Percentiles rank a stretch among this genome's conserved stretches.
phyloP scores from a whole-genome alignment of 2,888 invertebrate species.

The Noctua fimbriata region DNA sequence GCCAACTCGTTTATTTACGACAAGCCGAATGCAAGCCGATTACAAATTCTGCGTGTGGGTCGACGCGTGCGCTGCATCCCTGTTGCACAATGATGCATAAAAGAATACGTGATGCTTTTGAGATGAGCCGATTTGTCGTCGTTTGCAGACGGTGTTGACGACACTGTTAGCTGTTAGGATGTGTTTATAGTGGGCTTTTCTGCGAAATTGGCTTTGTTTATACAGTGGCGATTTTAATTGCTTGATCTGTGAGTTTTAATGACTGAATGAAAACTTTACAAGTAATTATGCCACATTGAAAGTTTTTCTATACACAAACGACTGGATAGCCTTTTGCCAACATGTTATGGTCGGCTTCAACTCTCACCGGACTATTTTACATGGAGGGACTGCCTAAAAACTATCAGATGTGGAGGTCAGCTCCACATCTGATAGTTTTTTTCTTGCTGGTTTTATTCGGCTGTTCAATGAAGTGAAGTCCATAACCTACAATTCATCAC shows the following conservation, averaged over 20 bases:
- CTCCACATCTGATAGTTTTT: background rate
- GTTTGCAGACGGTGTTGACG: conserved; percentile 50
- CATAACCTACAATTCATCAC: background rate
- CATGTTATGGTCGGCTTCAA: background rate
- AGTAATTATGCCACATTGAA: background rate
- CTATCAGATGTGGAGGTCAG: too few species aligned
- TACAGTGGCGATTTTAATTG: background rate
- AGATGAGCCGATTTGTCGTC: conserved; percentile 77
- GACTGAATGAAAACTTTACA: background rate
- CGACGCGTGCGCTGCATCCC: conserved; percentile 73
- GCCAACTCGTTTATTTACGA: conserved; percentile 67
- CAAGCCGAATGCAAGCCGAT: conserved; percentile 64
- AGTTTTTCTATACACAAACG: background rate
- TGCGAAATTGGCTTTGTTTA: conserved; percentile 11
- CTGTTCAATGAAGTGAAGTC: background rate
- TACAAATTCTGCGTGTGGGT: conserved; percentile 70
- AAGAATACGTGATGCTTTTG: conserved; percentile 77
- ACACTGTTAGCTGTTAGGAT: conserved; percentile 42
- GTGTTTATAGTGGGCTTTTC: conserved; percentile 24
- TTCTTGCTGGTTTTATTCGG: background rate
- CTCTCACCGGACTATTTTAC: background rate
- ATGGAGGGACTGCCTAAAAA: background rate
- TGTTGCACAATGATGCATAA: conserved; percentile 76
- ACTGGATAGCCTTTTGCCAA: background rate
- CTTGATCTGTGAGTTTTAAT: background rate